phyloP scores from a whole-genome alignment of 2,888 invertebrate species.

The Slavum lentiscoides region DNA sequence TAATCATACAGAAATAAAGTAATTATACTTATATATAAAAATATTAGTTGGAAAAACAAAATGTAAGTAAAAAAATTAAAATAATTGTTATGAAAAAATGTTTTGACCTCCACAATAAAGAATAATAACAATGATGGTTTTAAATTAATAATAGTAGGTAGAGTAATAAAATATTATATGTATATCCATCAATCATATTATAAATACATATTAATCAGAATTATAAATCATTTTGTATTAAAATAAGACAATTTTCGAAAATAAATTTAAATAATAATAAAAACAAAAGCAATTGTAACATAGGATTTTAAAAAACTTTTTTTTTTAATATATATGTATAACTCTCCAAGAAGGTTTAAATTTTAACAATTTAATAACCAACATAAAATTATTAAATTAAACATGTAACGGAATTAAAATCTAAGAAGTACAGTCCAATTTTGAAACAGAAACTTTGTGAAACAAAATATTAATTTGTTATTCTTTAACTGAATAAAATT shows the following conservation, averaged over 20 bases:
- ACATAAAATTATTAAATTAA: slow-evolving; percentile 24
- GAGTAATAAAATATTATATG: neutral
- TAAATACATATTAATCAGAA: slow-evolving; percentile 36
- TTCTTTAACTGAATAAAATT: neutral
- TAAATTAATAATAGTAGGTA: neutral
- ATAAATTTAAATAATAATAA: slow-evolving; percentile 31
- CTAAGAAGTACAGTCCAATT: slow-evolving; percentile 26
- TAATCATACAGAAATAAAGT: too few species aligned
- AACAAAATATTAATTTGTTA: slow-evolving; percentile 2
- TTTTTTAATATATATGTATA: slow-evolving; percentile 13
- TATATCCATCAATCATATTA: neutral
- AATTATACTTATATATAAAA: too few species aligned
- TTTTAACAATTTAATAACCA: slow-evolving; percentile 23
- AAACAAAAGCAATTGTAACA: slow-evolving; percentile 10
- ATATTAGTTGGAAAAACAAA: too few species aligned
- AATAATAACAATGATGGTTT: neutral
- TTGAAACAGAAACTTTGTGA: slow-evolving; percentile 19
- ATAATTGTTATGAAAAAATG: too few species aligned
- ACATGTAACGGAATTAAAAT: slow-evolving; percentile 22
- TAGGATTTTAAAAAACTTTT: too few species aligned
- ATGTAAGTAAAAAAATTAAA: neutral
- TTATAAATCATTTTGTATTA: slow-evolving; percentile 42
- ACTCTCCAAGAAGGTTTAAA: neutral
- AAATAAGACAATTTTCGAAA: slow-evolving; percentile 35
- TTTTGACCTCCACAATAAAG: too few species aligned